Conservation (phyloP, 2,113 vertebrate genomes). For the Phylloscopus trochiloides region DNA sequence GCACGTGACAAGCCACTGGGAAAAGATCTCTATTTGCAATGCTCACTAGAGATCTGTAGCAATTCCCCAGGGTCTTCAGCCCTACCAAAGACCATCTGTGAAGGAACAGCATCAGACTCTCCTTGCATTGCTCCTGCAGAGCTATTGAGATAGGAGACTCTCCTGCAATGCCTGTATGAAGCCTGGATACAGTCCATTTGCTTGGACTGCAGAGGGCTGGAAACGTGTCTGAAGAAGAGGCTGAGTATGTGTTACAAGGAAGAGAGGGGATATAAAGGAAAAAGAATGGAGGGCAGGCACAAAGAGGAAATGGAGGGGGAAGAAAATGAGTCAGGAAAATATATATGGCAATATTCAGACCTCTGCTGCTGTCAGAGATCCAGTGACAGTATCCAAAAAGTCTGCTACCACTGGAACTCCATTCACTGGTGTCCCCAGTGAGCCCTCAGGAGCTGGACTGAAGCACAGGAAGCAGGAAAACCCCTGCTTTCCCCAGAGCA, state of each 20-base stretch:
- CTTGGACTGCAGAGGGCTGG: neutral
- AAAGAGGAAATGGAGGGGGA: neutral
- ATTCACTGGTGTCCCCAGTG: neutral
- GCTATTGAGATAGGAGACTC: rapidly evolving
- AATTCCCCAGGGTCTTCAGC: neutral
- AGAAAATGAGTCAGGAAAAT: neutral
- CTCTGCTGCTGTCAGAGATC: neutral
- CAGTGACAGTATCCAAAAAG: neutral
- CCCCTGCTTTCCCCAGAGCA: neutral
- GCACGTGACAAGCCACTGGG: neutral
- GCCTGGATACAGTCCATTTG: neutral
- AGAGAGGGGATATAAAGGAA: neutral
- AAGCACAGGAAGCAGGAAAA: neutral
- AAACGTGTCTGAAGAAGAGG: neutral
- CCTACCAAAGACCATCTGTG: neutral
- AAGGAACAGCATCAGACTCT: neutral
- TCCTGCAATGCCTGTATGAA: neutral
- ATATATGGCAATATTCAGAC: neutral
- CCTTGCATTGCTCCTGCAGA: neutral
- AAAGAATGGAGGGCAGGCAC: neutral
- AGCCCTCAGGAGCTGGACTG: neutral
- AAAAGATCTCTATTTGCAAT: neutral
- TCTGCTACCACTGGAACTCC: neutral
- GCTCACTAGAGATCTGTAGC: neutral
- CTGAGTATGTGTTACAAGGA: neutral